These are phyloP conservation scores for Andrena hattorfiana DNA, from an alignment of 2,888 invertebrate genomes.

Conservation along the genomic window DNA sequence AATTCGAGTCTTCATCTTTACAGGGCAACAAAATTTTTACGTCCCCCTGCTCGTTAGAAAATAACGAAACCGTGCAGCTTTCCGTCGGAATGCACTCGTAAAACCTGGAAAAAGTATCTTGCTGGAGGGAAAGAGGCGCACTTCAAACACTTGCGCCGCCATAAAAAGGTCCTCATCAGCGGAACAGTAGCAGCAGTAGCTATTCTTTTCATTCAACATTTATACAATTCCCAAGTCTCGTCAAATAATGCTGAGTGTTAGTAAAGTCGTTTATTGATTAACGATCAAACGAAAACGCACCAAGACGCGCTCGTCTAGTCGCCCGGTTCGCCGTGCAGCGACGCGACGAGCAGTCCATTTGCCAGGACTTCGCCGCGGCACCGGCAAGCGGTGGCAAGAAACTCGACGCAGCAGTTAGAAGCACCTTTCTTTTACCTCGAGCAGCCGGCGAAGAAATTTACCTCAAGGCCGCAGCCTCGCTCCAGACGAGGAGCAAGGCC, in stretches of 20 bases:
- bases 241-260: no score
- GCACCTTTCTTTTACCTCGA: background rate
- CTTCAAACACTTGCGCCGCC: background rate
- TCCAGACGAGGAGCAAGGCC: conserved; percentile 91
- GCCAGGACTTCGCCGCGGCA: background rate
- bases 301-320: background rate
- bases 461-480: conserved; percentile 90
- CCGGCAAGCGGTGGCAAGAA: background rate
- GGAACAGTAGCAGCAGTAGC: background rate
- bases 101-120: background rate
- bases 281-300: background rate
- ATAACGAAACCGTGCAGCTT: background rate
- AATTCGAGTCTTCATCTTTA: conserved; percentile 6
- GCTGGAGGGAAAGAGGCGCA: background rate
- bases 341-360: background rate
- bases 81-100: background rate
- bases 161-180: background rate
- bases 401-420: background rate
- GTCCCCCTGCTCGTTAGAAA: background rate
- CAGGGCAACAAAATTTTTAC: conserved; percentile 22
- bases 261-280: no score
- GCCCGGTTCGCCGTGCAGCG: background rate
- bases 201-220: background rate
- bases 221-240: no score
- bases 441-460: conserved; percentile 80